Evolutionary conservation across 2,888 invertebrate genomes (phyloP).

Genomic region (Drosophila glabriapex): DNA sequence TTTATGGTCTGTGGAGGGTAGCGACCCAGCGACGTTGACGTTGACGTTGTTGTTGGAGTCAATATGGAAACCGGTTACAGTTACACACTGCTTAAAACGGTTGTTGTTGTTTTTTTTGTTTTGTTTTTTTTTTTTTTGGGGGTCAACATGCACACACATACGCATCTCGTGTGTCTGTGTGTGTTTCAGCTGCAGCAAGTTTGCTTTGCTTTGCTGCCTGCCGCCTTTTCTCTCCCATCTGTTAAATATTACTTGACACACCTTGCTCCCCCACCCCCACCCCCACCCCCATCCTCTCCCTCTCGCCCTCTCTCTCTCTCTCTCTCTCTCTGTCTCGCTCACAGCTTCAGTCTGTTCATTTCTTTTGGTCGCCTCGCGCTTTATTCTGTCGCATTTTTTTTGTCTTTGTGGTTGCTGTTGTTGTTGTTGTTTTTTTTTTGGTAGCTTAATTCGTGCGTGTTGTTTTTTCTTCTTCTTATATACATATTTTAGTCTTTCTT

Average conservation of each 20-base stretch:
- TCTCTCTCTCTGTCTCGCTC: background rate
- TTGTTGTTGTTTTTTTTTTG: conserved; percentile 22
- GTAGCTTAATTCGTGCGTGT: conserved; percentile 58
- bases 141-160: conserved; percentile 42
- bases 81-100: conserved; percentile 55
- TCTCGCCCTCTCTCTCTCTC: background rate
- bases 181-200: conserved; percentile 18
- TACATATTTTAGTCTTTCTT: conserved; percentile 49
- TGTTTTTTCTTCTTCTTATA: conserved; percentile 29
- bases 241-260: conserved; percentile 30
- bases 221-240: conserved; percentile 5
- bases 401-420: conserved; percentile 14
- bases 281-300: background rate
- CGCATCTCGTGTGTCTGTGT: conserved; percentile 1
- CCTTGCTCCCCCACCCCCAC: conserved; percentile 10
- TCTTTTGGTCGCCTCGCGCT: conserved; percentile 10
- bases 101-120: conserved; percentile 38
- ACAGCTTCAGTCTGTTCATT: conserved; percentile 20
- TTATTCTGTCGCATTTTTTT: conserved; percentile 68
- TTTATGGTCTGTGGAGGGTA: conserved; percentile 42
- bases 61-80: conserved; percentile 69
- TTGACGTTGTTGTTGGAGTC: conserved; percentile 27
- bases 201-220: conserved; percentile 13
- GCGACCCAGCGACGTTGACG: conserved; percentile 44
- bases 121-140: conserved; percentile 46